Conservation (phyloP, 2,888 invertebrate species). For the Corythucha ciliata region DNA sequence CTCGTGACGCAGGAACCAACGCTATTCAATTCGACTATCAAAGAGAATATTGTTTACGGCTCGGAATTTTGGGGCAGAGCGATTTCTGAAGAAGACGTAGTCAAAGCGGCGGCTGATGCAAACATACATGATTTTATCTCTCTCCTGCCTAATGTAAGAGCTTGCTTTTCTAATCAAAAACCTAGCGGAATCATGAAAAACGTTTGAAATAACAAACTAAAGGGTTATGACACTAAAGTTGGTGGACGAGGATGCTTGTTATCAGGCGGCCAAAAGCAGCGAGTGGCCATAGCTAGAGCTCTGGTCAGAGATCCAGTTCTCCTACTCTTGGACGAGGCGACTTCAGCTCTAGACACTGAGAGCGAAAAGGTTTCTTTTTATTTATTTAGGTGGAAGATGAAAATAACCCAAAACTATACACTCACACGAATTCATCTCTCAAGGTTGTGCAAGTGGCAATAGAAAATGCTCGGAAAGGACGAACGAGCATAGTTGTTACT, state of each 20-base stretch:
- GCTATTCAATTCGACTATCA: conserved; percentile 49
- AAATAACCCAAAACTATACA: neutral
- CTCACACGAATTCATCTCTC: no score
- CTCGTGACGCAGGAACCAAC: conserved; percentile 58
- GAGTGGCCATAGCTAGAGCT: conserved; percentile 81
- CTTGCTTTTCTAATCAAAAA: neutral
- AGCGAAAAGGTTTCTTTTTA: conserved; percentile 58
- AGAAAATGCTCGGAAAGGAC: conserved; percentile 49
- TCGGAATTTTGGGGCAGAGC: neutral
- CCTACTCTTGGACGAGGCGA: conserved; percentile 74
- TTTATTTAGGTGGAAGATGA: no score
- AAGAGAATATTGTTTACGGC: conserved; percentile 54
- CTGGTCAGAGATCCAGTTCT: conserved; percentile 70
- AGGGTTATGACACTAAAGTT: conserved; percentile 71
- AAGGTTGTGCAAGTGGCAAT: conserved; percentile 65
- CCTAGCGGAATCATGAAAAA: neutral
- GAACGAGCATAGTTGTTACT: conserved; percentile 43
- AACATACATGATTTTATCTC: conserved; percentile 48
- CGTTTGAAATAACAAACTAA: no score
- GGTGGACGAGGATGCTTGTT: conserved; percentile 74
- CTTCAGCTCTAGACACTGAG: conserved; percentile 76
- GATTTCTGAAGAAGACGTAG: conserved; percentile 36
- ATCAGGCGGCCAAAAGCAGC: no score
- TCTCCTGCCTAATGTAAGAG: conserved; percentile 42
- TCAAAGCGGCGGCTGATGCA: conserved; percentile 44